Evolutionary conservation across 2,113 vertebrate genomes (phyloP).

Genomic region (Platichthys flesus): DNA sequence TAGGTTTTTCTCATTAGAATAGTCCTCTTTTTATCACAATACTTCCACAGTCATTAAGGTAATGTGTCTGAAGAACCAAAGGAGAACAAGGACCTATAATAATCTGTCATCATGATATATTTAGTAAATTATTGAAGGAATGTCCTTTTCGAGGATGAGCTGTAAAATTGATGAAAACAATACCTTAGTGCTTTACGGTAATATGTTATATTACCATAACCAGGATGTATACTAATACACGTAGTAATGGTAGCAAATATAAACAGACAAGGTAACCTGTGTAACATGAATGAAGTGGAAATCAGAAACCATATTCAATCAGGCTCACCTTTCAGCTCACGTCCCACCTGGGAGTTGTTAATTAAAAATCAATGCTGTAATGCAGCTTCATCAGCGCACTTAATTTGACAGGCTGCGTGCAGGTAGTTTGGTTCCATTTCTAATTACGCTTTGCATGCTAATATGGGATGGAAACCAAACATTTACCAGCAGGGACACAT

Average conservation of each 20-base stretch:
- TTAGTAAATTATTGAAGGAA: conserved; percentile 21
- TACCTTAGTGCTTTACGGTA: conserved; percentile 4
- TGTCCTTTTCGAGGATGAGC: conserved; percentile 3
- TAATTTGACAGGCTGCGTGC: conserved; percentile 67
- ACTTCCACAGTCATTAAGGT: conserved; percentile 33
- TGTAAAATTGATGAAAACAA: conserved; percentile 4
- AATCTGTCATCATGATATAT: conserved; percentile 27
- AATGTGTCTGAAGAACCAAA: conserved; percentile 32
- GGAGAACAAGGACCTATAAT: conserved; percentile 38
- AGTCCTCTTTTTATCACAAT: conserved; percentile 42
- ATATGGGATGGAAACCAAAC: conserved; percentile 79
- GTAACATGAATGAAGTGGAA: conserved; percentile 30
- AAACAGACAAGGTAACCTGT: conserved; percentile 12
- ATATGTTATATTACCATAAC: conserved; percentile 2
- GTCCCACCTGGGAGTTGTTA: conserved; percentile 61
- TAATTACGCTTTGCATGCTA: conserved; percentile 82
- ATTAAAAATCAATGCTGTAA: conserved; percentile 75
- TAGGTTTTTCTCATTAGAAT: not conserved
- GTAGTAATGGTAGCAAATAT: not conserved
- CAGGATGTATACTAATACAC: not conserved
- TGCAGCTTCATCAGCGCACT: conserved; percentile 69
- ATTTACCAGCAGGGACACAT: conserved; percentile 76
- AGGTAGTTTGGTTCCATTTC: conserved; percentile 72
- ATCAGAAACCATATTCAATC: conserved; percentile 49
- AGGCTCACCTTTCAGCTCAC: conserved; percentile 53